These are phyloP conservation scores for Scaptomyza tumidula DNA, from an alignment of 2,888 invertebrate species.

Conservation along the genomic window DNA sequence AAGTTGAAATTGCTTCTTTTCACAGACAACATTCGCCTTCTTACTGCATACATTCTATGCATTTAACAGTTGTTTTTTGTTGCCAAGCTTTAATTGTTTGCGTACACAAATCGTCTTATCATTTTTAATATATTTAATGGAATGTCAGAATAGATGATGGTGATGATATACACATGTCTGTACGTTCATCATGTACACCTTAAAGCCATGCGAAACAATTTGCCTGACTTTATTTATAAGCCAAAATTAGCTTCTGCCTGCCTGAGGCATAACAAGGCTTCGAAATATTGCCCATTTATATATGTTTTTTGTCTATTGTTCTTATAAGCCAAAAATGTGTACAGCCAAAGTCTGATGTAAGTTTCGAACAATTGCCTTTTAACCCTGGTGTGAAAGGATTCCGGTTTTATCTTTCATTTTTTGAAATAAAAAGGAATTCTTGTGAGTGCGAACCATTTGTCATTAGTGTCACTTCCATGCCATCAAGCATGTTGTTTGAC, in stretches of 20 bases:
- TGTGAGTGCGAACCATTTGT: slow-evolving; percentile 28
- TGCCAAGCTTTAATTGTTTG: slow-evolving; percentile 46
- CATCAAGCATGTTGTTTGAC: slow-evolving; percentile 13
- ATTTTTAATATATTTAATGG: slow-evolving; percentile 39
- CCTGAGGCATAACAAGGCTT: slow-evolving; percentile 10
- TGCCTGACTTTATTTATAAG: slow-evolving; percentile 8
- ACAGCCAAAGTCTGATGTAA: background rate
- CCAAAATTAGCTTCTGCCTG: background rate
- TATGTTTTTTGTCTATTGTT: background rate
- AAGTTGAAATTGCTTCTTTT: slow-evolving; percentile 66
- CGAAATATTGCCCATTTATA: slow-evolving; percentile 7
- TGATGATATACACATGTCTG: background rate
- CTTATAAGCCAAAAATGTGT: background rate
- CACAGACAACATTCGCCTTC: slow-evolving; percentile 3
- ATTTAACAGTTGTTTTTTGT: slow-evolving; percentile 30
- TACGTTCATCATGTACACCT: background rate
- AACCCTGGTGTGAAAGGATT: slow-evolving; percentile 3
- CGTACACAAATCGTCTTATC: slow-evolving; percentile 30
- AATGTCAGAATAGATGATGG: slow-evolving; percentile 27
- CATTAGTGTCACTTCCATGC: slow-evolving; percentile 9
- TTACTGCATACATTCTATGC: background rate
- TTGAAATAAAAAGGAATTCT: slow-evolving; percentile 20
- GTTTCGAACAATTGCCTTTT: slow-evolving; percentile 5
- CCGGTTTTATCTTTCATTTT: slow-evolving; percentile 4
- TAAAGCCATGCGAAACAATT: slow-evolving; percentile 6